phyloP scores from a whole-genome alignment of 2,888 invertebrate genomes.

The Aphidius colemani region DNA sequence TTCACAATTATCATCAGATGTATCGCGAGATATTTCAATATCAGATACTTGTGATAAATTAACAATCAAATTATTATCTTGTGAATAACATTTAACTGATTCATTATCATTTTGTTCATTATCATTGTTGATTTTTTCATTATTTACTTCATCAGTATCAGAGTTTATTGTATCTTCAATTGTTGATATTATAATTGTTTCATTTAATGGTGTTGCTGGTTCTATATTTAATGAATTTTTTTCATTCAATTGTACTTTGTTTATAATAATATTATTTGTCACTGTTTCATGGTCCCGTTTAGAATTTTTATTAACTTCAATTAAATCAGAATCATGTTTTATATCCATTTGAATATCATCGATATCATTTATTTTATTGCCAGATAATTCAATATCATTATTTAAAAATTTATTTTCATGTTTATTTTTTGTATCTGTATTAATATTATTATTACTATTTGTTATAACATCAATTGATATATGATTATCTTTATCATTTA shows the following conservation, averaged over 20 bases:
- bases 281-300: too few relatives aligned
- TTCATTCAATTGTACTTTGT: neutral
- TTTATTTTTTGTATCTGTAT: constrained; percentile 16
- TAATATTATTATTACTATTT: neutral
- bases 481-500: neutral
- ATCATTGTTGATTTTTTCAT: neutral
- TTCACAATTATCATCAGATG: constrained; percentile 35
- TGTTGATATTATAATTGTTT: neutral
- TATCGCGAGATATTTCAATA: constrained; percentile 41
- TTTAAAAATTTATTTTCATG: neutral
- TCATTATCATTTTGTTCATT: neutral
- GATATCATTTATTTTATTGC: neutral
- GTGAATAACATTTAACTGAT: constrained; percentile 17
- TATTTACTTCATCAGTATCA: constrained; percentile 25
- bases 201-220: neutral
- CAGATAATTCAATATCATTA: constrained; percentile 30
- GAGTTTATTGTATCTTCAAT: too few relatives aligned
- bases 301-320: neutral
- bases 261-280: neutral
- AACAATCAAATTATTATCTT: constrained; percentile 16
- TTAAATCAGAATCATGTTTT: neutral
- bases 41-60: constrained; percentile 33
- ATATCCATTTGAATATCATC: neutral
- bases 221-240: neutral
- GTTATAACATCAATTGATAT: neutral